phyloP scores from a whole-genome alignment of 2,888 invertebrate species.

The Cheilosia variabilis region DNA sequence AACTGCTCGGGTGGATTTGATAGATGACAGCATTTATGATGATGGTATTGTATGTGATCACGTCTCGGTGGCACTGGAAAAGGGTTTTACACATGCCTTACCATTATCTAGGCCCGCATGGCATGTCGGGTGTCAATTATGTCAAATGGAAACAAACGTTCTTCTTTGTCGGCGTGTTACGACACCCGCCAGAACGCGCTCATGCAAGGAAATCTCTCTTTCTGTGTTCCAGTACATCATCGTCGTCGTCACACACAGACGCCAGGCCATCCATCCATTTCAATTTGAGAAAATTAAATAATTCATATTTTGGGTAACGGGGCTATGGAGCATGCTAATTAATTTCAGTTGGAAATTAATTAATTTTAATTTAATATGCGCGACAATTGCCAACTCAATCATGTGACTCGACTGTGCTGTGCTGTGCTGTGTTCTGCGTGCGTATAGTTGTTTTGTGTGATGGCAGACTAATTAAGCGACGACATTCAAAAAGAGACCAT shows the following conservation, averaged over 20 bases:
- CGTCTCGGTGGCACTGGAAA: slow-evolving; percentile 30
- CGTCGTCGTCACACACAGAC: slow-evolving; percentile 6
- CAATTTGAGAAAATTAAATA: slow-evolving; percentile 73
- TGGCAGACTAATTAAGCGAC: slow-evolving; percentile 69
- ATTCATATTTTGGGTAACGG: slow-evolving; percentile 70
- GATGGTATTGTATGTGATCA: slow-evolving; percentile 49
- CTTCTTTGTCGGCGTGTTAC: slow-evolving; percentile 64
- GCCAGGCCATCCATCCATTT: slow-evolving; percentile 68
- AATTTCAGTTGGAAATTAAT: slow-evolving; percentile 74
- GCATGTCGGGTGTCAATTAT: slow-evolving; percentile 77
- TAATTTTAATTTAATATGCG: slow-evolving; percentile 76
- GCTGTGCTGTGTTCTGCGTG: slow-evolving; percentile 1
- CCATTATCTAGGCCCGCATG: slow-evolving; percentile 74
- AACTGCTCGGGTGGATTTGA: slow-evolving; percentile 60
- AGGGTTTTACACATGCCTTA: slow-evolving; percentile 59
- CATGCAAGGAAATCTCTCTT: slow-evolving; percentile 50
- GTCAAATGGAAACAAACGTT: slow-evolving; percentile 75
- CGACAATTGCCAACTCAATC: slow-evolving; percentile 74
- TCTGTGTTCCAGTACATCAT: slow-evolving; percentile 5
- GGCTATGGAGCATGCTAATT: slow-evolving; percentile 70
- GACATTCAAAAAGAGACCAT: slow-evolving; percentile 64
- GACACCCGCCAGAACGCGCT: slow-evolving; percentile 55
- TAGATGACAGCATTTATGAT: slow-evolving; percentile 73
- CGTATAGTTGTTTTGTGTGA: slow-evolving; percentile 49
- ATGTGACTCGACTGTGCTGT: slow-evolving; percentile 46